Evolutionary conservation across 2,888 invertebrate genomes (phyloP).

Genomic region (Athripsodes cinereus): DNA sequence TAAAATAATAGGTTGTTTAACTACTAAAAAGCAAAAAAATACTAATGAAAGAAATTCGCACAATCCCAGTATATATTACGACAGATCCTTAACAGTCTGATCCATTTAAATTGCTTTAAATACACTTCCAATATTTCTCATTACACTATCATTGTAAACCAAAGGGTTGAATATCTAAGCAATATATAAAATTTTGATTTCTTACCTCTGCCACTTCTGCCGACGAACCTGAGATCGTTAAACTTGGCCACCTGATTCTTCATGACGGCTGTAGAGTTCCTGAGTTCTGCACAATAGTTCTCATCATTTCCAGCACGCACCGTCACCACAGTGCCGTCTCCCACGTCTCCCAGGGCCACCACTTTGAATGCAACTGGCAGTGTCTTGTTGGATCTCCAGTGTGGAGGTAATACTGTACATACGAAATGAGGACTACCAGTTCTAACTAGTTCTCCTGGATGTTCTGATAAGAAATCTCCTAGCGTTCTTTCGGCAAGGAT

Average conservation of each 20-base stretch:
- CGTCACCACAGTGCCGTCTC: slow-evolving; percentile 93
- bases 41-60: too few relatives aligned
- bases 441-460: slow-evolving; percentile 86
- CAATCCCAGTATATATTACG: too few relatives aligned
- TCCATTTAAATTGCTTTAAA: too few relatives aligned
- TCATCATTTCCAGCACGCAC: slow-evolving; percentile 97
- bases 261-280: slow-evolving; percentile 94
- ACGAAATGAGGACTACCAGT: slow-evolving; percentile 93
- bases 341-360: slow-evolving; percentile 88
- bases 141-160: too few relatives aligned
- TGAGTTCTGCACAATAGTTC: slow-evolving; percentile 91
- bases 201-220: slow-evolving; percentile 96
- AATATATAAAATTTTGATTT: too few relatives aligned
- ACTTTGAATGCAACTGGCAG: slow-evolving; percentile 96
- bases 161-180: too few relatives aligned
- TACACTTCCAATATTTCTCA: too few relatives aligned
- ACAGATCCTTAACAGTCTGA: too few relatives aligned
- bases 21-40: too few relatives aligned
- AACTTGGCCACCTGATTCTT: slow-evolving; percentile 99
- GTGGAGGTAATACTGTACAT: slow-evolving; percentile 90
- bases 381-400: slow-evolving; percentile 98
- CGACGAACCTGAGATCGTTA: slow-evolving; percentile 97
- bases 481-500: slow-evolving; percentile 82
- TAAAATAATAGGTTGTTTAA: too few relatives aligned
- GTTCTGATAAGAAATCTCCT: slow-evolving; percentile 81